Percentiles rank a stretch among this genome's conserved stretches.
Conservation (phyloP, 1,140 invertebrate species). For the Brachionus manjavacas region DNA sequence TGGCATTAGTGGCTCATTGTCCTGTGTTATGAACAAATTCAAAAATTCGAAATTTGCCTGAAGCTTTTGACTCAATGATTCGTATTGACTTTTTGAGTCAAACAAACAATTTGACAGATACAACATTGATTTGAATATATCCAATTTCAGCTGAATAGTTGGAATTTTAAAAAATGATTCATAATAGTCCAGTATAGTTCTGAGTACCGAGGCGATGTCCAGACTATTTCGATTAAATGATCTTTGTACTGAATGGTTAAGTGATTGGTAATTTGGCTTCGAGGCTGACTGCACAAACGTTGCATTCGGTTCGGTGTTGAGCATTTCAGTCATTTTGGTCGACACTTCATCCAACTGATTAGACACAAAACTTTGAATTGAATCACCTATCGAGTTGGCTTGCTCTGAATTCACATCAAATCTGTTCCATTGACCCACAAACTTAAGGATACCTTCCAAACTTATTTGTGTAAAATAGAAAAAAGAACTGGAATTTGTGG, state of each 20-base stretch:
- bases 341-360: slow-evolving; percentile 9
- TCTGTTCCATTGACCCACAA: slow-evolving; percentile 36
- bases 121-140: slow-evolving; percentile 20
- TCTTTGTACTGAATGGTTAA: background rate
- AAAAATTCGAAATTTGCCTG: slow-evolving; percentile 21
- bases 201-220: background rate
- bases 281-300: background rate
- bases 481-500: slow-evolving; percentile 2
- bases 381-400: background rate
- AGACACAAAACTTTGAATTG: slow-evolving; percentile 19
- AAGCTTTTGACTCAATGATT: background rate
- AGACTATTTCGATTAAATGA: slow-evolving; percentile 36
- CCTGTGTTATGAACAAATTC: slow-evolving; percentile 18
- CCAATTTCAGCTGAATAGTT: slow-evolving; percentile 8
- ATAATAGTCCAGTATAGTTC: slow-evolving; percentile 17
- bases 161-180: slow-evolving; percentile 31
- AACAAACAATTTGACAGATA: slow-evolving; percentile 41
- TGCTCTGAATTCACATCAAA: background rate
- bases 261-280: background rate
- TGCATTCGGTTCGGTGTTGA: background rate
- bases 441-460: slow-evolving; percentile 27
- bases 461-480: slow-evolving; percentile 32
- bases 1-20: background rate
- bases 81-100: slow-evolving; percentile 34
- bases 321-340: background rate